Evolutionary conservation across 2,888 invertebrate species (phyloP).

Genomic region (Caenorhabditis auriculariae): DNA sequence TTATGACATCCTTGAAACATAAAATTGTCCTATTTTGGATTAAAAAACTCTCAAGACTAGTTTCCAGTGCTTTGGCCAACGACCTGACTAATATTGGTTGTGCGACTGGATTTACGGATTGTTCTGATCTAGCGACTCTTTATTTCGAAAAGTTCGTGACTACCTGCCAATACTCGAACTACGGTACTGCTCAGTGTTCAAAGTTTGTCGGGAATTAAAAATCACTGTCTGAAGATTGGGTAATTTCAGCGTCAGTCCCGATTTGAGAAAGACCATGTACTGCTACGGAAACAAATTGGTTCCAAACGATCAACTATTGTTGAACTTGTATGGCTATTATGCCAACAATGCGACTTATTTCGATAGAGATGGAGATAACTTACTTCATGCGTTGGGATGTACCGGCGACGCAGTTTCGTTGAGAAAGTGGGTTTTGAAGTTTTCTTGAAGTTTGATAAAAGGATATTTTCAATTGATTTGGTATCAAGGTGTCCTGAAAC

Average conservation of each 20-base stretch:
- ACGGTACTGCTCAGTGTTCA: constrained; percentile 21
- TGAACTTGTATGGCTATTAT: constrained; percentile 7
- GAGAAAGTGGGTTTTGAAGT: constrained; percentile 8
- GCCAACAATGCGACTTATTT: constrained; percentile 8
- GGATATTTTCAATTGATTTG: too few relatives aligned
- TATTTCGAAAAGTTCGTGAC: constrained; percentile 14
- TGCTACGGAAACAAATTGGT: constrained; percentile 10
- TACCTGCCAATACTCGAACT: constrained; percentile 11
- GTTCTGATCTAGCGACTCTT: constrained; percentile 3
- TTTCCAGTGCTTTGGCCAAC: constrained; percentile 16
- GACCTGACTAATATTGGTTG: constrained; percentile 15
- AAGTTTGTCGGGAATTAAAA: constrained; percentile 3
- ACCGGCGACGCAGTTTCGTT: not conserved
- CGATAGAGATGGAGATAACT: constrained; percentile 8
- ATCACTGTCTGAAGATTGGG: not conserved
- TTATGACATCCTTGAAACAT: too few relatives aligned
- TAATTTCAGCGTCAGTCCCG: constrained; percentile 15
- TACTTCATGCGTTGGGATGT: constrained; percentile 22
- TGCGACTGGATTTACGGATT: constrained; percentile 4
- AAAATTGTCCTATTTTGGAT: too few relatives aligned
- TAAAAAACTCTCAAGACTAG: too few relatives aligned
- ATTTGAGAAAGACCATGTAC: constrained; percentile 16
- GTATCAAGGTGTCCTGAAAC: too few relatives aligned
- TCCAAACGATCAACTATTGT: constrained; percentile 1
- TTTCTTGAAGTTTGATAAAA: not conserved